Base-by-base conservation (phyloP, 2,888 invertebrate genomes). In the Eurytoma adleriae region DNA sequence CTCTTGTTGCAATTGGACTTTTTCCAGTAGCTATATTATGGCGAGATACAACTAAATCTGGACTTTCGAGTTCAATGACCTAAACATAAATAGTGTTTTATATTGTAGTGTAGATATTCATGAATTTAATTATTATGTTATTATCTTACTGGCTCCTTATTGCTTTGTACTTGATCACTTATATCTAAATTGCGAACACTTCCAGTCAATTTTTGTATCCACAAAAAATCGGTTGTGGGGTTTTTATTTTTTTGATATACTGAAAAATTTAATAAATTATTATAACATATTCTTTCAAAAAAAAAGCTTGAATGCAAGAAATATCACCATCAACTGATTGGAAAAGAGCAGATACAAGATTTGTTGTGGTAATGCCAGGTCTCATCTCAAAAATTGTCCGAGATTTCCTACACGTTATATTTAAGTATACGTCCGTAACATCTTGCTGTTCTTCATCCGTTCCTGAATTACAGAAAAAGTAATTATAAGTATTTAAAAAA, bases 341-440 rank as follows among this genome's bases (percentile, higher is more conserved):
- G 84, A 95, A 95, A 82, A 96, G 92, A 88, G 95, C 95, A 80
- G 94, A 94, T 5, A 95, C 95, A 90, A 96, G 95, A 88, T 93
- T 93, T 81, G 95, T 95, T 64, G 95, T 95, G 84, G 93, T 93
- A 75, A 91, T 90, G 57, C 93, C 93, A 85, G 92, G 92, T 84
- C 91, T 91, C 89, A 94, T 91, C 87, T 92, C 92, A 85, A 93
- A 93, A 62, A 92, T 89, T 69, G 93, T 88, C 83, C 92, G 92
- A 66, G 91, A 87, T 83, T 92, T 92, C 76, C 92, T 91, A 64
- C 92, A 92, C 62, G 91, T 90, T 76, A 94, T 91, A 85, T 92
- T 93, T 82, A 93, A 91, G 84, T 92, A 91, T 80, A 93, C 92
- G 86, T 93, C 92, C 61, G 90, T 89, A 68, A 91, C 90, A 85